Evolutionary conservation across 2,113 vertebrate species (phyloP), one percentile per base, ranked within the genome.

Genomic region (Astur gentilis): DNA sequence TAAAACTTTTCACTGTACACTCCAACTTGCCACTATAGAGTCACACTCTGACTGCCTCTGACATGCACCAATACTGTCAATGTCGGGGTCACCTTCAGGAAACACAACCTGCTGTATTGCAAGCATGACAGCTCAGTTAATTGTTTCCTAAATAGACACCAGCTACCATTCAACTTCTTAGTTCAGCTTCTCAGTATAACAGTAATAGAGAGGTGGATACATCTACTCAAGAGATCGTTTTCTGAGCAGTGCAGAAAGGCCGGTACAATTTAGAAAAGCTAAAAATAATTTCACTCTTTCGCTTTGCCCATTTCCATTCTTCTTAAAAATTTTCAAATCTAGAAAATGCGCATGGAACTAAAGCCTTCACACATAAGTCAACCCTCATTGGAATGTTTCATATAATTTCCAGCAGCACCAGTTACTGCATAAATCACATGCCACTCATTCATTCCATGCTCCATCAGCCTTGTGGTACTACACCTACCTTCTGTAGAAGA

Each of bases 401-500:
- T 10, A 0, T 13, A 3, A 66, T n/a, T 45, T 21, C 75, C 91
- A 85, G 71, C 49, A 80, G 84, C 75, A 85, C 9, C 73, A 61
- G 17, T 2, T 64, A 38, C 83, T 78, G 52, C 57, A 54, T 40
- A 26, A 9, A 69, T 34, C 81, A 32, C 58, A 8, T 1, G 3
- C 2, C 3, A 5, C 31, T 44, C 2, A 1, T 19, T 7, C 21
- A 40, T 16, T 40, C 16, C 62, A 9, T 0, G 4, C 42, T 49
- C 19, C 19, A 7, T 11, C 69, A 65, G 62, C 65, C 47, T 17
- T 1, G 27, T 5, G 75, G 36, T 16, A 13, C 15, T 29, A 19
- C n/a, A 97, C 98, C 60, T 97, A 99, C 99, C 98, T 99, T 98
- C 97, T 42, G 93, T 45, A 1, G 88, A 36, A n/a, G 98, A 98